A percentile compares a stretch with the other conserved stretches of the same genome.
phyloP scores from a whole-genome alignment of 2,797 vertebrate genomes.

The Catamblyrhynchus diadema region DNA sequence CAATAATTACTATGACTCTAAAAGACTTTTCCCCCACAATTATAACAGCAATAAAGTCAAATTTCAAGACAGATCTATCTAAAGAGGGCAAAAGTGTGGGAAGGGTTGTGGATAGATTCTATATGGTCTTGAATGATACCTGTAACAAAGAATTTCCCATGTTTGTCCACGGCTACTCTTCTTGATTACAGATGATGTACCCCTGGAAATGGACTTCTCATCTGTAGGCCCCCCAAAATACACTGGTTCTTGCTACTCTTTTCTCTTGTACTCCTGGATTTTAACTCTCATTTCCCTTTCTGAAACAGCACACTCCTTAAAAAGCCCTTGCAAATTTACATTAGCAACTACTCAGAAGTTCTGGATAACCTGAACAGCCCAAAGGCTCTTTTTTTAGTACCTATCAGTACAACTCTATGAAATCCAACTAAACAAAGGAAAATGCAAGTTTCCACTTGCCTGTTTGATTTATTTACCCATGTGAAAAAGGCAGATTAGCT shows the following conservation, averaged over 20 bases:
- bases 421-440: not conserved
- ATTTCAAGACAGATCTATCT: not conserved
- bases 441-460: not conserved
- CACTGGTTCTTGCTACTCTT: not conserved
- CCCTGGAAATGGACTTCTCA: not conserved
- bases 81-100: not conserved
- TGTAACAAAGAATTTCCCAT: not conserved
- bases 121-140: not conserved
- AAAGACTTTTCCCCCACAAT: not conserved
- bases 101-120: not conserved
- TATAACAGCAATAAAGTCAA: not conserved
- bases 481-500: constrained; percentile 1
- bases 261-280: not conserved
- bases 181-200: not conserved
- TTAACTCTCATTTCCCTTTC: not conserved
- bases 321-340: not conserved
- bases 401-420: not conserved
- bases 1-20: not conserved
- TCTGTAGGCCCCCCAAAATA: not conserved
- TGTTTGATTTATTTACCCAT: not conserved
- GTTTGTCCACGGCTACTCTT: not conserved
- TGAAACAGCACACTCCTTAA: not conserved
- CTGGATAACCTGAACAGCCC: not conserved
- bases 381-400: not conserved
- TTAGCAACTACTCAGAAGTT: not conserved